Conservation (phyloP, 2,888 invertebrate genomes). For the Oligia latruncula region DNA sequence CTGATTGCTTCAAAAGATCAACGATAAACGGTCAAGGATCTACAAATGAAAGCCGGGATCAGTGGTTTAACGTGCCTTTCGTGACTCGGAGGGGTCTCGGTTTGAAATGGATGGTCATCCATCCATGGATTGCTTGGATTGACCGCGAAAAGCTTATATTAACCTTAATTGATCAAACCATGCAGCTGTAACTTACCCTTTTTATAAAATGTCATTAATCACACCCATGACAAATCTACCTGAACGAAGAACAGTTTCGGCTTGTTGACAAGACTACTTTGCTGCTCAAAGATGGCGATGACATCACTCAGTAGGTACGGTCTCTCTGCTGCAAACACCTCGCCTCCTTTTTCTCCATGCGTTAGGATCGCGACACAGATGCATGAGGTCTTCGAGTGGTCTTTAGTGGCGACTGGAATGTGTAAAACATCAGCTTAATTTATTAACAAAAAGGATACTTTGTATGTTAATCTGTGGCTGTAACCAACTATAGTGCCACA, state of each 20-base stretch:
- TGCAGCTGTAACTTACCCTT: background rate
- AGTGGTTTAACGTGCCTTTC: background rate
- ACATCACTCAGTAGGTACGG: conserved; percentile 75
- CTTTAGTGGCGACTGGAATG: conserved; percentile 72
- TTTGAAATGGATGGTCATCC: too few species aligned
- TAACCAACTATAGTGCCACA: too few species aligned
- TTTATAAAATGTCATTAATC: background rate
- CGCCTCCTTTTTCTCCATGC: conserved; percentile 76
- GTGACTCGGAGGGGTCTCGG: background rate
- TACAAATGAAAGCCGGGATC: background rate
- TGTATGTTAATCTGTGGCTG: too few species aligned
- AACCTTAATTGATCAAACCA: background rate
- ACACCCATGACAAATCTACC: conserved; percentile 58
- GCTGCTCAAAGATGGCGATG: conserved; percentile 69
- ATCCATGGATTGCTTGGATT: background rate
- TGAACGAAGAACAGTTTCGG: conserved; percentile 82
- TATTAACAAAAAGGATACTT: background rate
- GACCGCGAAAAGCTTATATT: too few species aligned
- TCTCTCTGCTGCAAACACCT: conserved; percentile 75
- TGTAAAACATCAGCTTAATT: background rate
- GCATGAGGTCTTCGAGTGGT: conserved; percentile 78
- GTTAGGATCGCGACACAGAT: conserved; percentile 79
- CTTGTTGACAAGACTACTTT: conserved; percentile 72
- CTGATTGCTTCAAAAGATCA: background rate
- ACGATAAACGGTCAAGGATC: background rate